Percentiles rank a stretch among this genome's conserved stretches.
These are phyloP conservation scores for Galago senegalensis DNA, from an alignment of 2,797 vertebrate species.

Conservation along the genomic window DNA sequence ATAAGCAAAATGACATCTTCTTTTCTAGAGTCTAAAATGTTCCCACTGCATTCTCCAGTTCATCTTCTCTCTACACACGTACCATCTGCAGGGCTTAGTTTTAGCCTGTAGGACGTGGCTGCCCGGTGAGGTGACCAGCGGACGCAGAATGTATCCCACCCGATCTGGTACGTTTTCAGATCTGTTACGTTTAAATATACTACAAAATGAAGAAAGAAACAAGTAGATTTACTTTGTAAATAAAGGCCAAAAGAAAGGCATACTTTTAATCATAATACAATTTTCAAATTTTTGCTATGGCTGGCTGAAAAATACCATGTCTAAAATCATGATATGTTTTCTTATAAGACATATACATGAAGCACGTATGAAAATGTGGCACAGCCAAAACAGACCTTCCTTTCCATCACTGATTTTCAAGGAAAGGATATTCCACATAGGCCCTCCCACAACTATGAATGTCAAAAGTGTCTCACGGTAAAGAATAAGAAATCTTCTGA, in stretches of 20 bases:
- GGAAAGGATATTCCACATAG: neutral
- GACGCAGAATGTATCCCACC: constrained; percentile 95
- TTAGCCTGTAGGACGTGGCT: constrained; percentile 97
- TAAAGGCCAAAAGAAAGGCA: neutral
- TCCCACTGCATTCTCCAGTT: neutral
- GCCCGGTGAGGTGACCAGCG: constrained; percentile 95
- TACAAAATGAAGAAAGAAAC: constrained; percentile 83
- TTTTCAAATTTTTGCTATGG: neutral
- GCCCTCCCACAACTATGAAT: neutral
- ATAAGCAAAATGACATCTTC: neutral
- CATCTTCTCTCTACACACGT: constrained; percentile 71
- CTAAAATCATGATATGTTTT: neutral
- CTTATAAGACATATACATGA: neutral
- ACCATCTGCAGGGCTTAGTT: constrained; percentile 94
- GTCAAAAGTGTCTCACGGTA: neutral
- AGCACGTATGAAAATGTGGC: neutral
- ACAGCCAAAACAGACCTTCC: neutral
- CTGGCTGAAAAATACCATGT: constrained; percentile 2
- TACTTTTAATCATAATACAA: neutral
- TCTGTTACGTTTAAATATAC: constrained; percentile 98
- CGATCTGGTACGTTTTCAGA: constrained; percentile 93
- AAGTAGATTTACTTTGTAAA: constrained; percentile 23
- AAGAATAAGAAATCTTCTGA: neutral
- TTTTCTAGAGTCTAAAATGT: neutral
- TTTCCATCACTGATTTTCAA: neutral